phyloP scores from a whole-genome alignment of 2,113 vertebrate genomes.

The Burhinus bistriatus region DNA sequence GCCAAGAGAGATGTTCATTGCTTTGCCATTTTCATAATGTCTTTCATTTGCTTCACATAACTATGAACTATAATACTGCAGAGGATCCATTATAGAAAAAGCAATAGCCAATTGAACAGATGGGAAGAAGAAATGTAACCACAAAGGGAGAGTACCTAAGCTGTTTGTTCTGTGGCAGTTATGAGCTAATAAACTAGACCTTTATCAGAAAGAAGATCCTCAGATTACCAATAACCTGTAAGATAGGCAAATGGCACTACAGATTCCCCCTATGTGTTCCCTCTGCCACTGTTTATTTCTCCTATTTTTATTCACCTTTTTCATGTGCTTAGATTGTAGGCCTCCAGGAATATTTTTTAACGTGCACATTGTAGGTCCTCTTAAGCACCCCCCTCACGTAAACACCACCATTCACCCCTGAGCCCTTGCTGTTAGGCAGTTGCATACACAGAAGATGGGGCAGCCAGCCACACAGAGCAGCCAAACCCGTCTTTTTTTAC shows the following conservation, averaged over 20 bases:
- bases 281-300: background rate
- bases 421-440: background rate
- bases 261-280: background rate
- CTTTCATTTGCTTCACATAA: conserved; percentile 40
- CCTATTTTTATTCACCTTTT: background rate
- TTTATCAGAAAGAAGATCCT: background rate
- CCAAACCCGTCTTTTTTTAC: background rate
- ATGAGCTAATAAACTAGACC: conserved; percentile 6
- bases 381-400: background rate
- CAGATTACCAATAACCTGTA: background rate
- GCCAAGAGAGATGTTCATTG: conserved; percentile 35
- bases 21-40: conserved; percentile 44
- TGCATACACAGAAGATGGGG: background rate
- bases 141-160: background rate
- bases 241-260: background rate
- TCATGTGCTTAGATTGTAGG: background rate
- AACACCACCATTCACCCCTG: background rate
- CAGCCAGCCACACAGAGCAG: background rate
- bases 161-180: conserved; percentile 8
- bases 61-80: conserved; percentile 23
- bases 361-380: background rate
- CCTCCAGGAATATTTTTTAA: background rate
- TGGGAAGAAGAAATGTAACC: conserved; percentile 32
- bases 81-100: conserved; percentile 27
- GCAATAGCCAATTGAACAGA: conserved; percentile 52